Evolutionary conservation across 2,888 invertebrate species (phyloP), one percentile per base, ranked within the genome.

Genomic region (Andrena bucephala): DNA sequence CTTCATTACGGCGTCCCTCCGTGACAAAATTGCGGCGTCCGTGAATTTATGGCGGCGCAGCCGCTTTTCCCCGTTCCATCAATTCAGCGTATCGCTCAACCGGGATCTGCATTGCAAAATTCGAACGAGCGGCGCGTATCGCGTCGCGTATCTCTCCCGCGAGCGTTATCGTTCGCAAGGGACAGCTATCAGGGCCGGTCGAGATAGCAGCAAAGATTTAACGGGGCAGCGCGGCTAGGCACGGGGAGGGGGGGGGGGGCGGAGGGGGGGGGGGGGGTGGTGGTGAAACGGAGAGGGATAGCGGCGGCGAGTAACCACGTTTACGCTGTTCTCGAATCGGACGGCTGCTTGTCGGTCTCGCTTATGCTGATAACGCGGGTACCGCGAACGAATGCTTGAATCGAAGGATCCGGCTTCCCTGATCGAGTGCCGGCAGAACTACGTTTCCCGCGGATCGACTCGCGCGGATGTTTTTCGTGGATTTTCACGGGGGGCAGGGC

Each of bases 101-200:
- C 66, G 69, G 84, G 76, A 89, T 84, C 87, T 85, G 89, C 87
- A 85, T 81, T 88, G 88, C 89, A 85, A 88, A 89, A 89, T 89
- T 88, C 89, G 75, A 84, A 70, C 79, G 74, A 81, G 79, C 76
- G 68, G 48, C 76, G 48, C 60, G 83, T 85, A 82, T 85, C 85
- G 79, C 75, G 77, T 42, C 88, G 78, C 81, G 86, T 77, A 87
- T 87, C 87, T 82, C 71, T 71, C 42, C 42, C 71, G 67, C 81
- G 73, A 65, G 75, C 80, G 85, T 77, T 88, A 89, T 89, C 89
- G 76, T 59, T 31, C 63, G 75, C 83, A 67, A 77, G 78, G 77
- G 83, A 83, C 77, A 70, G 83, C 77, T 81, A 81, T 81, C 81
- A 67, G 69, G 29, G 65, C 75, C 69, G 81, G 80, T 72, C 63